Evolutionary conservation across 2,113 vertebrate species (phyloP).

Genomic region (Genyomyrus donnyi): DNA sequence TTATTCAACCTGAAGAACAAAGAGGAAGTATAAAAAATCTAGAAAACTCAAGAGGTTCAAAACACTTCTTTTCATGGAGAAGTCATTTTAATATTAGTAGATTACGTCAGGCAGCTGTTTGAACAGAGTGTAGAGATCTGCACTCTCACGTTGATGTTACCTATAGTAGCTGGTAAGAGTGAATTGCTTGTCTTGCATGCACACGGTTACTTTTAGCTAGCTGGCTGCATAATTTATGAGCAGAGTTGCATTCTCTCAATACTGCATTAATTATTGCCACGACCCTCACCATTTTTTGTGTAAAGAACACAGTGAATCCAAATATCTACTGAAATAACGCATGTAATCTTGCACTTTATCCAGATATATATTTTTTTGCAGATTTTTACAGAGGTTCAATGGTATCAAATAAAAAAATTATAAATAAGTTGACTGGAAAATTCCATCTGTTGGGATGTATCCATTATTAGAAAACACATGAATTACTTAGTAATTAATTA

Average conservation of each 20-base stretch:
- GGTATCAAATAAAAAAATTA: background rate
- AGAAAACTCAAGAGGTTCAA: background rate
- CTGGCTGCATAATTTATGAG: slow-evolving; percentile 6
- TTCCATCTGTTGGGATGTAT: background rate
- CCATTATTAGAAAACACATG: background rate
- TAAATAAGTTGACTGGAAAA: background rate
- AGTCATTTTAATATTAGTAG: background rate
- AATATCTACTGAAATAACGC: background rate
- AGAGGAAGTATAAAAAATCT: background rate
- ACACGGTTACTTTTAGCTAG: background rate
- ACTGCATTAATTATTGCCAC: background rate
- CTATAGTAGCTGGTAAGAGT: background rate
- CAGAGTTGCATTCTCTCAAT: background rate
- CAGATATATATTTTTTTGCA: background rate
- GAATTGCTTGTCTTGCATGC: background rate
- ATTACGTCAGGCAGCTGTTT: background rate
- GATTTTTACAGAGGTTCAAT: background rate
- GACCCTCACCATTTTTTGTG: background rate
- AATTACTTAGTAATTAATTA: background rate
- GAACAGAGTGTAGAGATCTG: background rate
- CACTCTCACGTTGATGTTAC: background rate
- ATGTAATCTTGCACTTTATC: background rate
- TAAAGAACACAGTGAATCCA: background rate
- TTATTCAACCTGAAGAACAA: background rate
- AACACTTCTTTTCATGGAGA: background rate